Evolutionary conservation across 2,113 vertebrate species (phyloP).

Genomic region (Chunga burmeisteri): DNA sequence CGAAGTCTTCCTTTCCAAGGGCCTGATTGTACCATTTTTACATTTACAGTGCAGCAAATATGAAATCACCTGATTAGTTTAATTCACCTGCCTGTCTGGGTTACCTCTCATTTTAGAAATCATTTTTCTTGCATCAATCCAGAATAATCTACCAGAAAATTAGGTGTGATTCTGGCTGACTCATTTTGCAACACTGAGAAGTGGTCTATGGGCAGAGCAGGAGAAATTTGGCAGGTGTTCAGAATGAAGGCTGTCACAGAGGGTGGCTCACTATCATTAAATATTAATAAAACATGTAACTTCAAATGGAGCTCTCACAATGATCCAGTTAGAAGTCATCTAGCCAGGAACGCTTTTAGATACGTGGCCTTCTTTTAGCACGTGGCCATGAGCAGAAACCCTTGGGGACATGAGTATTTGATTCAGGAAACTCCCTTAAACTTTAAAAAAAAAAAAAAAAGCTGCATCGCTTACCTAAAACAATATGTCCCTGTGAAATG

Average conservation of each 20-base stretch:
- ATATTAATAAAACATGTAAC: not conserved
- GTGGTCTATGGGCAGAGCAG: not conserved
- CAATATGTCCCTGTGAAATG: slow-evolving; percentile 11
- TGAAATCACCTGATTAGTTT: not conserved
- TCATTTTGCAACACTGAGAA: not conserved
- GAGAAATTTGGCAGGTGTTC: not conserved
- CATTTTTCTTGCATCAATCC: not conserved
- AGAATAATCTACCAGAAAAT: not conserved
- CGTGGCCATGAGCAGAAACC: not conserved
- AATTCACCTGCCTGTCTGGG: not conserved
- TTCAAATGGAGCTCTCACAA: not conserved
- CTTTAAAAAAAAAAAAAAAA: not conserved
- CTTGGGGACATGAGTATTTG: not conserved
- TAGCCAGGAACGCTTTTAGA: not conserved
- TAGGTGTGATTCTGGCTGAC: not conserved
- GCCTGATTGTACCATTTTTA: not conserved
- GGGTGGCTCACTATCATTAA: not conserved
- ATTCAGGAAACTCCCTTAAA: not conserved
- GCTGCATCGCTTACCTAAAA: not conserved
- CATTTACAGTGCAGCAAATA: not conserved
- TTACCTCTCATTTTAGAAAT: not conserved
- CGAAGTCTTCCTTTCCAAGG: not conserved
- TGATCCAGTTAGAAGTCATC: not conserved
- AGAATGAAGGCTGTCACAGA: not conserved
- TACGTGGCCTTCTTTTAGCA: not conserved